phyloP scores from a whole-genome alignment of 2,113 vertebrate species.

The Mobula birostris region DNA sequence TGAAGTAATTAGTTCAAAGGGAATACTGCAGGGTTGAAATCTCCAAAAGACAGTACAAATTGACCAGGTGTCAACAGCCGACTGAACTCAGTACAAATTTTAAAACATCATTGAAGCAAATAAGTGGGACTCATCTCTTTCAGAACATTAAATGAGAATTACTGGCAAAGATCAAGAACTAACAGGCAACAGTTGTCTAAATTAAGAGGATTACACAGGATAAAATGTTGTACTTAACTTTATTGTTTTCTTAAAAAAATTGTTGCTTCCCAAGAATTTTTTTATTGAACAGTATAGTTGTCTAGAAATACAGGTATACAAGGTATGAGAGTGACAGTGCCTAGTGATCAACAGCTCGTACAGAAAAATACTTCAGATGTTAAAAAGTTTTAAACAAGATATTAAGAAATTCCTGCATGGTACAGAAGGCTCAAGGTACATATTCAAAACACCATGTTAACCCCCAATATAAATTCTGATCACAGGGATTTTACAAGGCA shows the following conservation, averaged over 20 bases:
- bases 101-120: too few relatives aligned
- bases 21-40: neutral
- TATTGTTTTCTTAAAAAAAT: slow-evolving; percentile 93
- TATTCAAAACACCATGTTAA: slow-evolving; percentile 66
- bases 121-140: neutral
- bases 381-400: slow-evolving; percentile 90
- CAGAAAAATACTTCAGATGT: slow-evolving; percentile 67
- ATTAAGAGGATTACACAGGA: slow-evolving; percentile 43
- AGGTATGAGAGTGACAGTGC: slow-evolving; percentile 63
- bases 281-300: slow-evolving; percentile 54
- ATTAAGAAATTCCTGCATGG: slow-evolving; percentile 51
- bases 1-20: neutral
- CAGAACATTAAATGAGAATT: neutral
- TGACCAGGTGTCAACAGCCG: neutral
- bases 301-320: slow-evolving; percentile 95
- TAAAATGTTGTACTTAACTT: slow-evolving; percentile 73
- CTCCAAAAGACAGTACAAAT: neutral
- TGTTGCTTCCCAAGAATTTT: slow-evolving; percentile 40
- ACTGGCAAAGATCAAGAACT: neutral
- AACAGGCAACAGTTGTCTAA: neutral
- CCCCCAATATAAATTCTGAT: slow-evolving; percentile 62
- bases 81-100: neutral
- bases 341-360: slow-evolving; percentile 84
- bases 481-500: slow-evolving; percentile 58
- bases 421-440: slow-evolving; percentile 58